phyloP scores from a whole-genome alignment of 2,888 invertebrate genomes.

The Yponomeuta sedellus region DNA sequence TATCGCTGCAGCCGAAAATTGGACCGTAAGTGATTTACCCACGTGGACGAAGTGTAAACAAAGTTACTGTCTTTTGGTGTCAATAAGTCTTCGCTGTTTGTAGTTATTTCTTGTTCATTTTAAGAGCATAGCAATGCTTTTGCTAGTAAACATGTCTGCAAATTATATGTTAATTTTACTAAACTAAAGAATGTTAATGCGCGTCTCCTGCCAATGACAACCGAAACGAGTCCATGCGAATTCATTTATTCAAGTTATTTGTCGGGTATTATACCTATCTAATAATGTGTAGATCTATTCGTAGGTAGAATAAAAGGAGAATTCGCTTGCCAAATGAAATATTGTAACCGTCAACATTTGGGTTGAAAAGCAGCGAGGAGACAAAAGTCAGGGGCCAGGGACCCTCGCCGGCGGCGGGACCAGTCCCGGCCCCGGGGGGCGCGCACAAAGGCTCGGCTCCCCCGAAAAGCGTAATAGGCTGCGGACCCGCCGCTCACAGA shows the following conservation, averaged over 20 bases:
- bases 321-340: constrained; percentile 21
- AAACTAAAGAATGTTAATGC: no score
- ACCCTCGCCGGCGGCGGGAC: constrained; percentile 41
- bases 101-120: neutral
- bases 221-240: no score
- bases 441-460: constrained; percentile 53
- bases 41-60: neutral
- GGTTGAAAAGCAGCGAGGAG: constrained; percentile 37
- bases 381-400: constrained; percentile 48
- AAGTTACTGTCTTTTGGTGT: neutral
- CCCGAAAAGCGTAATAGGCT: constrained; percentile 49
- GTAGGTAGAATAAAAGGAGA: neutral
- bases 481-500: constrained; percentile 42
- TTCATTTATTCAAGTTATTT: no score
- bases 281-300: neutral
- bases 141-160: no score
- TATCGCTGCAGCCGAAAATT: neutral
- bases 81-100: neutral
- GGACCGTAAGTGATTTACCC: neutral
- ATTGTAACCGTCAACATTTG: constrained; percentile 26
- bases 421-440: constrained; percentile 32
- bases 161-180: no score
- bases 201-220: no score
- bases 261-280: no score
- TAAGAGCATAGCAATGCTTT: no score